Conservation (phyloP, 2,888 invertebrate species). For the Nemurella pictetii region DNA sequence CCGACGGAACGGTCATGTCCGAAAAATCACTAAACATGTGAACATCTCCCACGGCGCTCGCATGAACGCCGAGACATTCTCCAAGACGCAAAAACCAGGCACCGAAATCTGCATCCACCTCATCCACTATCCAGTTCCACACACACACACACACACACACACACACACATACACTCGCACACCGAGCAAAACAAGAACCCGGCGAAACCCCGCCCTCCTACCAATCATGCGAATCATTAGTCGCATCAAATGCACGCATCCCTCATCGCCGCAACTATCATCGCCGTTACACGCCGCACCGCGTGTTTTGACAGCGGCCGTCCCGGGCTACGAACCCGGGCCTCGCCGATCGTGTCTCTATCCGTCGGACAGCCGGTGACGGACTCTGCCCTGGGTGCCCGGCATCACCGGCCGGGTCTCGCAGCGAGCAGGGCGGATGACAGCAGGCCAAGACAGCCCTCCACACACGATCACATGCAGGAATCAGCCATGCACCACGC, state of each 20-base stretch:
- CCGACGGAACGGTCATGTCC: background rate
- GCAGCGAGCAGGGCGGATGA: constrained; percentile 6
- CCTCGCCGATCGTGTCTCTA: background rate
- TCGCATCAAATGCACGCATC: background rate
- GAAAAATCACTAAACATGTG: background rate
- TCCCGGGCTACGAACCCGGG: background rate
- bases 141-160: too few relatives aligned
- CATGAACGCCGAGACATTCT: too few relatives aligned
- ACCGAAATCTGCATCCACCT: too few relatives aligned
- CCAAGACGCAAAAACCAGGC: background rate
- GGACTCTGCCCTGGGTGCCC: background rate
- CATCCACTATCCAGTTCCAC: too few relatives aligned
- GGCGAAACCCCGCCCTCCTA: background rate
- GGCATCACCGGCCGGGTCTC: background rate
- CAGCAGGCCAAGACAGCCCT: constrained; percentile 4
- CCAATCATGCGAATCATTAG: background rate
- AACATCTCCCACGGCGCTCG: background rate
- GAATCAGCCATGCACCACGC: background rate
- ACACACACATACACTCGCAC: too few relatives aligned
- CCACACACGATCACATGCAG: background rate
- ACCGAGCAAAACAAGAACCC: too few relatives aligned
- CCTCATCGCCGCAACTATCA: background rate
- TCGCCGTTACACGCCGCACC: background rate
- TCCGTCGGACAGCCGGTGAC: background rate
- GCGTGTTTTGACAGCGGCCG: background rate